These are phyloP conservation scores for Drosophila tripunctata DNA, from an alignment of 2,888 invertebrate species.

Conservation along the genomic window DNA sequence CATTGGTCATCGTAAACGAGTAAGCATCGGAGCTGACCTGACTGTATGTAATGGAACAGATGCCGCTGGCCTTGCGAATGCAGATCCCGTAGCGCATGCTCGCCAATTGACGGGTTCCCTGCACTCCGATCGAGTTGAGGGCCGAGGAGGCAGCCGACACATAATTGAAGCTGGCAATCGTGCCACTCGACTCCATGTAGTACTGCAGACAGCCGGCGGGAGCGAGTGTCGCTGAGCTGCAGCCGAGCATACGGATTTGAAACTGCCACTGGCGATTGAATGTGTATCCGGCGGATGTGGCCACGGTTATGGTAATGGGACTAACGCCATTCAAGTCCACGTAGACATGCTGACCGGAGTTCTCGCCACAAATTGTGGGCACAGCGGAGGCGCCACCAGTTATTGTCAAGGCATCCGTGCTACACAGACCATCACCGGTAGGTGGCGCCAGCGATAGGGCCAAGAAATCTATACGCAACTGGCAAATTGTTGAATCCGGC, in stretches of 20 bases:
- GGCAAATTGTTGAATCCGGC: slow-evolving; percentile 86
- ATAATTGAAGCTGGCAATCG: slow-evolving; percentile 91
- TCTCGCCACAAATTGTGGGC: slow-evolving; percentile 91
- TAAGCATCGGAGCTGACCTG: slow-evolving; percentile 85
- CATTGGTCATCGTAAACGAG: slow-evolving; percentile 90
- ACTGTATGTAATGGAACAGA: slow-evolving; percentile 89
- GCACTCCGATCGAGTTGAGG: slow-evolving; percentile 85
- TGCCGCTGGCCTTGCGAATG: slow-evolving; percentile 89
- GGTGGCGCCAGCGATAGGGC: slow-evolving; percentile 90
- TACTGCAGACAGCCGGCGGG: slow-evolving; percentile 92
- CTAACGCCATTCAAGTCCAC: slow-evolving; percentile 89
- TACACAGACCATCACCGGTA: slow-evolving; percentile 89
- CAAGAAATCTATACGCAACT: slow-evolving; percentile 91
- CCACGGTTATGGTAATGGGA: slow-evolving; percentile 88
- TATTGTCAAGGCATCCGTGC: slow-evolving; percentile 89
- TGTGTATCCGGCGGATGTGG: slow-evolving; percentile 86
- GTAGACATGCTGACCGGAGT: slow-evolving; percentile 91
- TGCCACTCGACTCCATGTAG: slow-evolving; percentile 87
- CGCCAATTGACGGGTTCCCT: slow-evolving; percentile 89
- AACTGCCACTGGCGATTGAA: slow-evolving; percentile 91
- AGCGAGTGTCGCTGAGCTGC: slow-evolving; percentile 89
- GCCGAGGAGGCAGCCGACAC: slow-evolving; percentile 87
- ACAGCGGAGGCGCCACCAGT: slow-evolving; percentile 89
- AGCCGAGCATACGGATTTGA: slow-evolving; percentile 89
- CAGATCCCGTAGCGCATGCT: slow-evolving; percentile 92